Conservation (phyloP, 2,888 invertebrate species). For the Thymelicus sylvestris region DNA sequence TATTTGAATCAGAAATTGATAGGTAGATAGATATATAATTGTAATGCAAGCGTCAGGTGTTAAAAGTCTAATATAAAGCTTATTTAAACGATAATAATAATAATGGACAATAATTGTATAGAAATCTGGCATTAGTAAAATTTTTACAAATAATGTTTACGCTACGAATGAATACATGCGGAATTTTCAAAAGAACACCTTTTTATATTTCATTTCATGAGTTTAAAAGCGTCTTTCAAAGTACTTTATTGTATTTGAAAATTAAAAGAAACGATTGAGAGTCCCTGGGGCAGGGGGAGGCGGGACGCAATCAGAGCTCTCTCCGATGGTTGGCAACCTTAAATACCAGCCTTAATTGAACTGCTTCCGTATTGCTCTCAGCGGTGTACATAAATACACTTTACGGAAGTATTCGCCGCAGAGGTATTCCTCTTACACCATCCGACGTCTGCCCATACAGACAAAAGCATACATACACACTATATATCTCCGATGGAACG, state of each 20-base stretch:
- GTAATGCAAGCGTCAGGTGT: no score
- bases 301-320: constrained; percentile 77
- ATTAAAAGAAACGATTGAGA: constrained; percentile 76
- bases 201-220: constrained; percentile 45
- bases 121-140: constrained; percentile 17
- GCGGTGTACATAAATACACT: constrained; percentile 76
- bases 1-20: no score
- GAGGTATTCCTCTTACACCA: constrained; percentile 71
- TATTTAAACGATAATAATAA: no score
- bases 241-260: constrained; percentile 80
- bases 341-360: constrained; percentile 84
- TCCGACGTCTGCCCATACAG: constrained; percentile 43
- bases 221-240: constrained; percentile 53
- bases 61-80: no score
- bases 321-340: constrained; percentile 78
- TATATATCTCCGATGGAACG: constrained; percentile 16
- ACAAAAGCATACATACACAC: constrained; percentile 45
- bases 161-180: constrained; percentile 19
- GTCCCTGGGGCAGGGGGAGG: constrained; percentile 63
- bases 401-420: constrained; percentile 70
- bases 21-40: no score
- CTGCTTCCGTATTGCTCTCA: constrained; percentile 71
- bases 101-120: background rate
- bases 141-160: constrained; percentile 16
- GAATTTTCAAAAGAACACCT: constrained; percentile 41